phyloP scores from a whole-genome alignment of 2,113 vertebrate genomes.

The Mirounga angustirostris region DNA sequence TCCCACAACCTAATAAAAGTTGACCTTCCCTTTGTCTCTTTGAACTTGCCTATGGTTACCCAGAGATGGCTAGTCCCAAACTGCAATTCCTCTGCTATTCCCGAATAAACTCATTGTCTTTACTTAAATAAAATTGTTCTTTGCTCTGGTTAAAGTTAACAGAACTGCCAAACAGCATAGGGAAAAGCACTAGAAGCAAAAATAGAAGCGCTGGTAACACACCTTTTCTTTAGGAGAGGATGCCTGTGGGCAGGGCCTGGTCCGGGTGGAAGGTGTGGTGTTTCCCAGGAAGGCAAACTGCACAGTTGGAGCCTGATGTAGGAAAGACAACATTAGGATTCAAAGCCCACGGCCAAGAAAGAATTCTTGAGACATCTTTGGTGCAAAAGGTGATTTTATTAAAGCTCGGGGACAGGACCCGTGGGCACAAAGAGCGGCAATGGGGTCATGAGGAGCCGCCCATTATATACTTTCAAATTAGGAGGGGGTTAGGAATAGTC shows the following conservation, averaged over 20 bases:
- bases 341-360: too few relatives aligned
- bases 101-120: not conserved
- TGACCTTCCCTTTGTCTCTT: not conserved
- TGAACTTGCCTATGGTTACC: not conserved
- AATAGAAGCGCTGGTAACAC: not conserved
- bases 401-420: too few relatives aligned
- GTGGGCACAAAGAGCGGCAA: too few relatives aligned
- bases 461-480: too few relatives aligned
- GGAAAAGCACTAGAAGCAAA: not conserved
- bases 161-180: not conserved
- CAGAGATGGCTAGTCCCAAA: not conserved
- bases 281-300: not conserved
- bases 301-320: too few relatives aligned
- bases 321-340: too few relatives aligned
- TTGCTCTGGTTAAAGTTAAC: not conserved
- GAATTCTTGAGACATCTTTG: too few relatives aligned
- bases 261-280: too few relatives aligned
- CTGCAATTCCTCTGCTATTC: not conserved
- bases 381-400: too few relatives aligned
- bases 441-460: too few relatives aligned
- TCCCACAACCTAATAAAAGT: not conserved
- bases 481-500: too few relatives aligned
- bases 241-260: too few relatives aligned
- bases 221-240: not conserved
- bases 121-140: not conserved